Conservation (phyloP, 2,113 vertebrate genomes). For the Thamnophis sirtalis region DNA sequence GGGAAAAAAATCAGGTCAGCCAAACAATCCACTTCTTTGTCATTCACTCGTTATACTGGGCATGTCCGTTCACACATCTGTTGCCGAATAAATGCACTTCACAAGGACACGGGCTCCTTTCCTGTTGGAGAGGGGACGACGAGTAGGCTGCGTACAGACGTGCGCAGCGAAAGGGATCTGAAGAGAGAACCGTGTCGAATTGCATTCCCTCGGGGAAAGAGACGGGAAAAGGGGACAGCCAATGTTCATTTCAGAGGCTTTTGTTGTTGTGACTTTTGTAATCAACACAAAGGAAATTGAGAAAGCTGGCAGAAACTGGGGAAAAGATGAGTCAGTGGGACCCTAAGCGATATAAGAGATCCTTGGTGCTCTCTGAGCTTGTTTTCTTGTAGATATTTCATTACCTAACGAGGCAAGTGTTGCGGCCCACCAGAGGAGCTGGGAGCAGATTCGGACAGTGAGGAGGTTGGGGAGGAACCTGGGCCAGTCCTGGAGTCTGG, state of each 20-base stretch:
- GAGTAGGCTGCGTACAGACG: no score
- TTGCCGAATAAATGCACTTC: neutral
- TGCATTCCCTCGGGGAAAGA: neutral
- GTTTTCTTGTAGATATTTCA: neutral
- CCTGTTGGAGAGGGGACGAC: neutral
- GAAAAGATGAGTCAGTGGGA: neutral
- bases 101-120: neutral
- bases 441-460: no score
- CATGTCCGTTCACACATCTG: constrained; percentile 9
- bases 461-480: no score
- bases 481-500: no score
- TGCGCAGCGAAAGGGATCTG: neutral
- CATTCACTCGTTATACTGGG: neutral
- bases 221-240: neutral
- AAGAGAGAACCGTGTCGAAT: neutral
- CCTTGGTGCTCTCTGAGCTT: neutral
- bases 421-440: no score
- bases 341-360: neutral
- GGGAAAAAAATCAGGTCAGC: constrained; percentile 1
- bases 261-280: no score
- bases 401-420: neutral
- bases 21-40: constrained; percentile 23
- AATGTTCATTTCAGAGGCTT: neutral
- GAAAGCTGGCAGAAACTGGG: neutral
- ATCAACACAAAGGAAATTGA: neutral